phyloP scores from a whole-genome alignment of 2,113 vertebrate species.

The Megalops atlanticus region DNA sequence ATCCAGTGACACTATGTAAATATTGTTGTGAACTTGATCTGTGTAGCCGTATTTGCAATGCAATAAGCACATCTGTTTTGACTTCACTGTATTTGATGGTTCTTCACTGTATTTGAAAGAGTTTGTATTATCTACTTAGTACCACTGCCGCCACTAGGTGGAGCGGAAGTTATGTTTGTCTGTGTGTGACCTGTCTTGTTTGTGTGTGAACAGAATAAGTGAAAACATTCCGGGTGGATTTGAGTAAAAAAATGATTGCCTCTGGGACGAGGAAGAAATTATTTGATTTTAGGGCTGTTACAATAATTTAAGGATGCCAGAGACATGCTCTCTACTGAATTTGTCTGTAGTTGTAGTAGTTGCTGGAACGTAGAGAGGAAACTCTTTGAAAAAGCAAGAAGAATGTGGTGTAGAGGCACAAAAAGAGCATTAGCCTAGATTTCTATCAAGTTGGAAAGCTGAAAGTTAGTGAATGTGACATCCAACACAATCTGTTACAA shows the following conservation, averaged over 20 bases:
- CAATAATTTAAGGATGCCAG: neutral
- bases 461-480: constrained; percentile 18
- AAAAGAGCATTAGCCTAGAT: neutral
- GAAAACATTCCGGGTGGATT: neutral
- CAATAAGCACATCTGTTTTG: too few species aligned
- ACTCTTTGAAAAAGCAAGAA: too few species aligned
- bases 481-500: constrained; percentile 17
- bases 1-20: too few species aligned
- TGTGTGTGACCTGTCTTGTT: neutral
- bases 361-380: neutral
- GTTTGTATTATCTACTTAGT: neutral
- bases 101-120: neutral
- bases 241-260: neutral
- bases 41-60: too few species aligned
- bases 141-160: neutral
- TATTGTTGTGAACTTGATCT: too few species aligned
- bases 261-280: neutral
- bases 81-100: too few species aligned
- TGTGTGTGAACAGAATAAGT: too few species aligned
- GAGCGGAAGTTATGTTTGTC: too few species aligned
- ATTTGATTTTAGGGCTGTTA: neutral
- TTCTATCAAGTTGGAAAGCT: too few species aligned
- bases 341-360: neutral
- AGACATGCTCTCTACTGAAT: neutral
- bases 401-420: too few species aligned